Evolutionary conservation across 2,797 vertebrate species (phyloP).

Genomic region (Peromyscus aztecus): DNA sequence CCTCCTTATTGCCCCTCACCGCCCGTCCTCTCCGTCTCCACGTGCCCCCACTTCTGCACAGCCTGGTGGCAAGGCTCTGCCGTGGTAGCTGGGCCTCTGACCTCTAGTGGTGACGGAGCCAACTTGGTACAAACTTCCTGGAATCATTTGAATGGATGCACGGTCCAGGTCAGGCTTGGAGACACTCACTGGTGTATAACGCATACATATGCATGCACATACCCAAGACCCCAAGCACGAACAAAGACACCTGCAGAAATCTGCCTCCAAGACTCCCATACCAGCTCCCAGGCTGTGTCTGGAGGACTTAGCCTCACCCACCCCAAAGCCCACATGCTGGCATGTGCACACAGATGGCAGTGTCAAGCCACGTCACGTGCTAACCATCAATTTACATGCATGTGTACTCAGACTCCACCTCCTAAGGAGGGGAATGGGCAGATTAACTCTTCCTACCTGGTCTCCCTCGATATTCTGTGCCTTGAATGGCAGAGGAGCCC

Average conservation of each 20-base stretch:
- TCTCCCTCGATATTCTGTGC: background rate
- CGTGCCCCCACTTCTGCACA: background rate
- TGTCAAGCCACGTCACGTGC: background rate
- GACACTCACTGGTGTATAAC: background rate
- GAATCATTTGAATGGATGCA: background rate
- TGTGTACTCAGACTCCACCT: background rate
- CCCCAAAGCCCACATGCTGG: background rate
- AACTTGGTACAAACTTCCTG: background rate
- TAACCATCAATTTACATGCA: rapidly evolving
- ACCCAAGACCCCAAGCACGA: background rate
- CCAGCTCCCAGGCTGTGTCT: background rate
- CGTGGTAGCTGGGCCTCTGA: background rate
- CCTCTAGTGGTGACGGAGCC: constrained; percentile 22
- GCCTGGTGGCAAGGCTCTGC: background rate
- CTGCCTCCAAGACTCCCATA: background rate
- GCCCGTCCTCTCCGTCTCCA: background rate
- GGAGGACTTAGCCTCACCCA: background rate
- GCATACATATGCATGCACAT: rapidly evolving
- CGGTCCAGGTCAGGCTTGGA: background rate
- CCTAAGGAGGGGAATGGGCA: background rate
- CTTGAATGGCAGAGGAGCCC: constrained; percentile 49
- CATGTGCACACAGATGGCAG: background rate
- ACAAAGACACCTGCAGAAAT: background rate
- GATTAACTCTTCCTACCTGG: background rate
- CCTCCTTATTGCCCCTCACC: constrained; percentile 44